phyloP scores from a whole-genome alignment of 2,888 invertebrate genomes.

The Drosophila suboccidentalis region DNA sequence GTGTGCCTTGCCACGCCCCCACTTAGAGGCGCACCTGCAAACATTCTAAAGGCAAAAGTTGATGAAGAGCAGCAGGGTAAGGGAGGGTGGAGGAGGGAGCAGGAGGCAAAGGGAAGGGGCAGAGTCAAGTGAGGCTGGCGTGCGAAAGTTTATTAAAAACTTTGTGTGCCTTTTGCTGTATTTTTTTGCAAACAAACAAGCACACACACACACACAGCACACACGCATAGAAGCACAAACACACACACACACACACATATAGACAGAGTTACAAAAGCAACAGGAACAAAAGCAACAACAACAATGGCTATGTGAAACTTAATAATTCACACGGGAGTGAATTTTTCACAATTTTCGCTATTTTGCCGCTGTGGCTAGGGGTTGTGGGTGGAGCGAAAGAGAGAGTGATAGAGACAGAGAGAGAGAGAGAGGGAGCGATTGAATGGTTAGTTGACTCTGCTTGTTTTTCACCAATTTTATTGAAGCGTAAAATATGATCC shows the following conservation, averaged over 20 bases:
- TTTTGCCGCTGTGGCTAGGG: slow-evolving; percentile 24
- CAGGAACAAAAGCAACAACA: slow-evolving; percentile 42
- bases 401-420: not conserved
- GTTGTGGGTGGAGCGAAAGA: not conserved
- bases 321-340: slow-evolving; percentile 79
- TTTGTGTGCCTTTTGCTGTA: slow-evolving; percentile 70
- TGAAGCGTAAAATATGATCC: slow-evolving; percentile 78
- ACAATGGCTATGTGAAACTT: slow-evolving; percentile 72
- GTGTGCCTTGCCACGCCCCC: slow-evolving; percentile 57
- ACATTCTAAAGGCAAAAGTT: slow-evolving; percentile 38
- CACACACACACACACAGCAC: slow-evolving; percentile 21
- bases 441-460: slow-evolving; percentile 51
- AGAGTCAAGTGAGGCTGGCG: slow-evolving; percentile 76
- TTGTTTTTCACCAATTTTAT: slow-evolving; percentile 67
- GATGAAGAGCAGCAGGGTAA: slow-evolving; percentile 5
- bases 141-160: slow-evolving; percentile 82
- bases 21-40: slow-evolving; percentile 54
- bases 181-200: slow-evolving; percentile 58
- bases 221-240: slow-evolving; percentile 8
- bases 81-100: not conserved
- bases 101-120: not conserved
- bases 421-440: slow-evolving; percentile 1
- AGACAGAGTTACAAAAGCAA: slow-evolving; percentile 46
- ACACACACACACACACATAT: slow-evolving; percentile 13
- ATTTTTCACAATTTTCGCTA: slow-evolving; percentile 79